Evolutionary conservation across 2,113 vertebrate genomes (phyloP).

Genomic region (Crocuta crocuta): DNA sequence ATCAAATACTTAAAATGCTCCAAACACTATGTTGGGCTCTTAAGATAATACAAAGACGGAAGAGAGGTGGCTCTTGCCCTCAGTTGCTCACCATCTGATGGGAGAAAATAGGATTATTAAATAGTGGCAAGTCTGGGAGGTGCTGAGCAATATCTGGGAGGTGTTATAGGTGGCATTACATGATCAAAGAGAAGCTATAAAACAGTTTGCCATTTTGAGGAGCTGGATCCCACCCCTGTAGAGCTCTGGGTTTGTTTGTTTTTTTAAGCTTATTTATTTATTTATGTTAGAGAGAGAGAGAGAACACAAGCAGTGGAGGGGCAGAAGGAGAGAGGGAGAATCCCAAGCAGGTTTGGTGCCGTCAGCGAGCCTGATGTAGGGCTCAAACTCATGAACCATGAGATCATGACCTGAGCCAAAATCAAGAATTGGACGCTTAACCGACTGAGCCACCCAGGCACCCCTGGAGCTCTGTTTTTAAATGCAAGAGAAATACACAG

Average conservation of each 20-base stretch:
- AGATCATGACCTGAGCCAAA: too few species aligned
- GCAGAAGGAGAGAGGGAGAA: too few species aligned
- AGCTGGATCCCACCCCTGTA: background rate
- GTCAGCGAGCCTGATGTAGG: too few species aligned
- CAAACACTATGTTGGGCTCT: background rate
- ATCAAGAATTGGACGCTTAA: too few species aligned
- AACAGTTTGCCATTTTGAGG: background rate
- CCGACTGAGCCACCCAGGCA: too few species aligned
- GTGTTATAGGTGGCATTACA: background rate
- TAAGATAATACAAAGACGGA: background rate
- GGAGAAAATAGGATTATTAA: background rate
- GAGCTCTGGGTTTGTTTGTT: background rate
- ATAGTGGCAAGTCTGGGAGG: background rate
- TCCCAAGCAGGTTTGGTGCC: too few species aligned
- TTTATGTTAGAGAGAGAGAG: too few species aligned
- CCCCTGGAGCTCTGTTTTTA: background rate
- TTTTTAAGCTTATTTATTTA: too few species aligned
- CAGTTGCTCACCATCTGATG: background rate
- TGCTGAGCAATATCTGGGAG: background rate
- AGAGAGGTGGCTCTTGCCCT: background rate
- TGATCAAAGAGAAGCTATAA: background rate
- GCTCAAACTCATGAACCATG: too few species aligned
- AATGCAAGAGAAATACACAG: conserved; percentile 11
- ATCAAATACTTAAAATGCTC: background rate
- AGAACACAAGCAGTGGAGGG: too few species aligned